Evolutionary conservation across 1,140 invertebrate genomes (phyloP).

Genomic region (Ceratosolen solmsi): DNA sequence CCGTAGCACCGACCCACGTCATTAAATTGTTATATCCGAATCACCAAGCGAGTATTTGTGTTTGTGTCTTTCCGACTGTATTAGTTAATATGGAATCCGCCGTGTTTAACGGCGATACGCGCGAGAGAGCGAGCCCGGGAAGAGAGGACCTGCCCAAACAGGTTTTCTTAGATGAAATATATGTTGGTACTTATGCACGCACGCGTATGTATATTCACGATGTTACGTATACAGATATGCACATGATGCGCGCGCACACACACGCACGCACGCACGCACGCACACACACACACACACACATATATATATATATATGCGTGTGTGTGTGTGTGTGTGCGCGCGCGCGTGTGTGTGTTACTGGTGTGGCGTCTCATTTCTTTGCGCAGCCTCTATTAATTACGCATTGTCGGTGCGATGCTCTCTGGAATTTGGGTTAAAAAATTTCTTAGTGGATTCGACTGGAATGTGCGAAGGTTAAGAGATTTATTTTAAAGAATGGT

Average conservation of each 20-base stretch:
- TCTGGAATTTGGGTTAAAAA: conserved; percentile 24
- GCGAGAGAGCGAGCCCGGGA: background rate
- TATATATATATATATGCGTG: too few relatives aligned
- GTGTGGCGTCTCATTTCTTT: background rate
- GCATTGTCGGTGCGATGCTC: conserved; percentile 33
- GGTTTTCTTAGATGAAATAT: conserved; percentile 49
- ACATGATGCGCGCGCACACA: too few relatives aligned
- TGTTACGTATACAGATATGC: background rate
- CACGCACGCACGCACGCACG: too few relatives aligned
- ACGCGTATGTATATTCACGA: too few relatives aligned
- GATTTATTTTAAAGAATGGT: background rate
- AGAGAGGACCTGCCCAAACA: conserved; percentile 47
- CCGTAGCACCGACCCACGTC: too few relatives aligned
- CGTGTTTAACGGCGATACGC: conserved; percentile 2
- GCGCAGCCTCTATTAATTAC: conserved; percentile 28
- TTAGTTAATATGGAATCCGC: conserved; percentile 11
- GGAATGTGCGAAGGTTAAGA: background rate
- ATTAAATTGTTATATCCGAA: too few relatives aligned
- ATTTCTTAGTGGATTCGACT: background rate
- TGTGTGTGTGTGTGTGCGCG: too few relatives aligned
- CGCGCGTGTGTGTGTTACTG: background rate
- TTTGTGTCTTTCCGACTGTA: background rate
- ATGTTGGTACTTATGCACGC: conserved; percentile 42
- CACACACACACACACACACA: too few relatives aligned
- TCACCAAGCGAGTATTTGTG: background rate